These are phyloP conservation scores for Elymnias hypermnestra DNA, from an alignment of 1,140 invertebrate species.

Conservation along the genomic window DNA sequence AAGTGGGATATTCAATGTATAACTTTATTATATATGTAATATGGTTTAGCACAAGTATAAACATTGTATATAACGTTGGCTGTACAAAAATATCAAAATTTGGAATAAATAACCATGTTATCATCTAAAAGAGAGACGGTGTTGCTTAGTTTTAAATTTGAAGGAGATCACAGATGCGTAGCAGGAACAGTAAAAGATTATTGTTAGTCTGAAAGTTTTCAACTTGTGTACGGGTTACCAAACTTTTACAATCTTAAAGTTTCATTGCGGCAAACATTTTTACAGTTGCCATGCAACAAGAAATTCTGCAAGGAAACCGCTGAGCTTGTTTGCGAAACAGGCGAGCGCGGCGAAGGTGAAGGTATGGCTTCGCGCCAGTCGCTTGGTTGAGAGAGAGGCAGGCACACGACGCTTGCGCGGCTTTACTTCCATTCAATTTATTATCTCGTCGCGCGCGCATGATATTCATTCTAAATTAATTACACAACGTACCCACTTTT, in stretches of 20 bases:
- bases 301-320: slow-evolving; percentile 57
- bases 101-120: too few relatives aligned
- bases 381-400: slow-evolving; percentile 56
- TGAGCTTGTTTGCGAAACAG: slow-evolving; percentile 53
- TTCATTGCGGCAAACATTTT: slow-evolving; percentile 39
- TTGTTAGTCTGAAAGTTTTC: too few relatives aligned
- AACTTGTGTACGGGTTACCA: too few relatives aligned
- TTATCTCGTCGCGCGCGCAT: slow-evolving; percentile 50
- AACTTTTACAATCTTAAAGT: slow-evolving; percentile 1
- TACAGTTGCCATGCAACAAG: slow-evolving; percentile 71
- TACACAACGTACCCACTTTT: slow-evolving; percentile 8
- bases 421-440: slow-evolving; percentile 5
- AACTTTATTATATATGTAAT: too few relatives aligned
- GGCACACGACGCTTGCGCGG: slow-evolving; percentile 53
- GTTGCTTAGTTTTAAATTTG: too few relatives aligned
- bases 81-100: too few relatives aligned
- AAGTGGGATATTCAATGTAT: too few relatives aligned
- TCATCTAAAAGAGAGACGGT: too few relatives aligned
- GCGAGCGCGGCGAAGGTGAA: slow-evolving; percentile 54
- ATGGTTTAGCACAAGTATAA: too few relatives aligned
- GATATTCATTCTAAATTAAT: slow-evolving; percentile 21
- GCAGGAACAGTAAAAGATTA: too few relatives aligned
- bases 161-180: too few relatives aligned
- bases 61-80: too few relatives aligned
- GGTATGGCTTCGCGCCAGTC: slow-evolving; percentile 56